Evolutionary conservation across 1,140 invertebrate species (phyloP).

Genomic region (Aphelenchoides besseyi): DNA sequence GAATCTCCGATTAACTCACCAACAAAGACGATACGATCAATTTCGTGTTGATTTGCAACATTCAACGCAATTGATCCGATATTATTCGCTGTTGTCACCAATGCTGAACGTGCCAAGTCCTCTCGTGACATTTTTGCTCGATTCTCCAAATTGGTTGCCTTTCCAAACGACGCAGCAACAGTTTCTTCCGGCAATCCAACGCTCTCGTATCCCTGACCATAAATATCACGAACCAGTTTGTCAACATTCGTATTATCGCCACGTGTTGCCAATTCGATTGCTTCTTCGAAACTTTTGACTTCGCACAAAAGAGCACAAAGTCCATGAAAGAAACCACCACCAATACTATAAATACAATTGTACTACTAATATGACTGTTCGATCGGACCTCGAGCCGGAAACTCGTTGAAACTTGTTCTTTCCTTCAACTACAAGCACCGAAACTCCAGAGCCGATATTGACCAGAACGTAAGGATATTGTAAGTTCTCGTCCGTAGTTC

Average conservation of each 20-base stretch:
- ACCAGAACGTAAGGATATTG: slow-evolving; percentile 95
- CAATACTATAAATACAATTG: not conserved
- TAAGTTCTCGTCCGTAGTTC: slow-evolving; percentile 72
- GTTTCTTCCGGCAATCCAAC: slow-evolving; percentile 86
- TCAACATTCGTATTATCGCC: slow-evolving; percentile 92
- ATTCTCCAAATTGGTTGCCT: slow-evolving; percentile 87
- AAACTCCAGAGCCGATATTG: slow-evolving; percentile 95
- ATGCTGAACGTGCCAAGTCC: slow-evolving; percentile 87
- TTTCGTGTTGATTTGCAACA: slow-evolving; percentile 76
- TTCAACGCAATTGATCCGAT: slow-evolving; percentile 95
- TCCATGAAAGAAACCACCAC: slow-evolving; percentile 59
- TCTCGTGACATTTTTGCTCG: slow-evolving; percentile 73
- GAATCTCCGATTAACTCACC: slow-evolving; percentile 27
- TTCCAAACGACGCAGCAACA: slow-evolving; percentile 91
- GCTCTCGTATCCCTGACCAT: slow-evolving; percentile 88
- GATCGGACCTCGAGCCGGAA: slow-evolving; percentile 86
- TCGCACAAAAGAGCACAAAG: slow-evolving; percentile 90
- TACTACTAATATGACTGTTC: slow-evolving; percentile 83
- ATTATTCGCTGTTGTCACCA: slow-evolving; percentile 97
- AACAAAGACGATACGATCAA: slow-evolving; percentile 79
- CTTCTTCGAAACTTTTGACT: slow-evolving; percentile 94
- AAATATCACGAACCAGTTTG: slow-evolving; percentile 92
- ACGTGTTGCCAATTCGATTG: slow-evolving; percentile 83
- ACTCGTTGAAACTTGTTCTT: slow-evolving; percentile 85
- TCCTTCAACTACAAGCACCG: slow-evolving; percentile 86